Conservation (phyloP, 2,888 invertebrate species). For the Troides helena region DNA sequence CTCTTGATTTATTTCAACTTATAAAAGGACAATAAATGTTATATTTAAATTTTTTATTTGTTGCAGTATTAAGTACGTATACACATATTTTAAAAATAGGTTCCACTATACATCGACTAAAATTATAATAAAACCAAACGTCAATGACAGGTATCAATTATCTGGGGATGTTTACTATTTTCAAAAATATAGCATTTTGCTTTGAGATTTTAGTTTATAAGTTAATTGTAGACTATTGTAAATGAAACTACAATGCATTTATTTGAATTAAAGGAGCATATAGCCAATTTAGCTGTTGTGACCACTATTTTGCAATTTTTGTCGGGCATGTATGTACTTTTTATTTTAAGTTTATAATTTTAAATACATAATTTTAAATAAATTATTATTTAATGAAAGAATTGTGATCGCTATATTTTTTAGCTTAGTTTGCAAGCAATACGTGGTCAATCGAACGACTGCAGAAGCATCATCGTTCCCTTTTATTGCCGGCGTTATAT, state of each 20-base stretch:
- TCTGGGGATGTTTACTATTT: constrained; percentile 18
- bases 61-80: neutral
- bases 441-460: constrained; percentile 86
- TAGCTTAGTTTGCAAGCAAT: constrained; percentile 88
- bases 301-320: constrained; percentile 91
- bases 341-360: neutral
- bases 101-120: neutral
- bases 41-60: no score
- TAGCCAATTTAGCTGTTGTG: constrained; percentile 81
- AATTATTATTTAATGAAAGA: neutral
- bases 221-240: constrained; percentile 7
- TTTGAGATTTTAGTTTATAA: constrained; percentile 12
- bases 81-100: neutral
- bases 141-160: neutral
- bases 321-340: constrained; percentile 88
- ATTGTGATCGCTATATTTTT: constrained; percentile 45
- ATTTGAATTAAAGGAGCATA: constrained; percentile 41
- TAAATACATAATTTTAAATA: neutral
- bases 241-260: constrained; percentile 25
- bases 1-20: no score
- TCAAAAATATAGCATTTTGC: constrained; percentile 15
- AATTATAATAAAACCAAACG: constrained; percentile 1
- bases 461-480: constrained; percentile 88
- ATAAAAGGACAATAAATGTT: no score
- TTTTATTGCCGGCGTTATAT: constrained; percentile 87